Conservation (phyloP, 2,888 invertebrate species). For the Caenorhabditis doughertyi region DNA sequence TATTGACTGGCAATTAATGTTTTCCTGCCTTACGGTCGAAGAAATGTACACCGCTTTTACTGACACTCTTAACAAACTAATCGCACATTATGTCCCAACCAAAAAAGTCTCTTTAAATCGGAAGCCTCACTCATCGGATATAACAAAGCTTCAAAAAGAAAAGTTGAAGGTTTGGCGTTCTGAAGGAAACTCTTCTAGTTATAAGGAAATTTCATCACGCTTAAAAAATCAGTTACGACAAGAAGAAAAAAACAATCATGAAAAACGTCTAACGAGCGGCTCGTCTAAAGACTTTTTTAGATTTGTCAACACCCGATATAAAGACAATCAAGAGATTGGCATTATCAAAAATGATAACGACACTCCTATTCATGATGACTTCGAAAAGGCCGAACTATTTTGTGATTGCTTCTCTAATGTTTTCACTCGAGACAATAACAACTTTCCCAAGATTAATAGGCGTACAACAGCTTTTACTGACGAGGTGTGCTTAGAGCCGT, state of each 20-base stretch:
- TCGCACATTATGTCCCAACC: not conserved
- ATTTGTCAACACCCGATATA: not conserved
- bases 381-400: not conserved
- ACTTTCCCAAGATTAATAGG: not conserved
- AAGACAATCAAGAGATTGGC: not conserved
- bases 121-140: not conserved
- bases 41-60: not conserved
- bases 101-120: not conserved
- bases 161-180: not conserved
- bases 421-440: not conserved
- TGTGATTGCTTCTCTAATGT: not conserved
- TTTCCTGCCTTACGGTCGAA: not conserved
- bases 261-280: not conserved
- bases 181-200: not conserved
- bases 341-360: not conserved
- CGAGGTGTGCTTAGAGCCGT: not conserved
- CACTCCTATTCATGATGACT: not conserved
- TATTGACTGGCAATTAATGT: not conserved
- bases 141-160: not conserved
- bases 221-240: not conserved
- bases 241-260: not conserved
- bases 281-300: not conserved
- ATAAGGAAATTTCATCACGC: not conserved
- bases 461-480: not conserved
- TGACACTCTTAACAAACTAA: not conserved